A percentile compares a stretch with the other conserved stretches of the same genome.
phyloP scores from a whole-genome alignment of 2,797 vertebrate species.

The Stomatorhinus walkeri region DNA sequence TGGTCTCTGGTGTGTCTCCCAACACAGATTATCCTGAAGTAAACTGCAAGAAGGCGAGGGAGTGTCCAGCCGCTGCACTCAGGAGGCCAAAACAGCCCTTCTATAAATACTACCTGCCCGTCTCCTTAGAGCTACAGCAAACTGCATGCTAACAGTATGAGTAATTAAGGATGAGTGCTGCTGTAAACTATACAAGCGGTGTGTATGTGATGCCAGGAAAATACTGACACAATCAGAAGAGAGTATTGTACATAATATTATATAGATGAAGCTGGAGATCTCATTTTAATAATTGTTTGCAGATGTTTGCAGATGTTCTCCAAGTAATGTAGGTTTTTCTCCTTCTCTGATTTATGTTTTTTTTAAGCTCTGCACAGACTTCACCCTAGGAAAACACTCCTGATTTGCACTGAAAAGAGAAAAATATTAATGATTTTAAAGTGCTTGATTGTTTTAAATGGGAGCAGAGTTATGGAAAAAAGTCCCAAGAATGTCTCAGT shows the following conservation, averaged over 20 bases:
- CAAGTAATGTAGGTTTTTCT: slow-evolving; percentile 18
- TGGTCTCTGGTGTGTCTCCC: slow-evolving; percentile 33
- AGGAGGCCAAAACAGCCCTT: slow-evolving; percentile 74
- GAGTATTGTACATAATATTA: slow-evolving; percentile 24
- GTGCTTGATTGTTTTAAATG: slow-evolving; percentile 24
- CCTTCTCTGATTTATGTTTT: neutral
- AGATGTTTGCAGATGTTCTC: slow-evolving; percentile 22
- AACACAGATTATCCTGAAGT: slow-evolving; percentile 78
- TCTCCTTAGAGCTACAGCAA: slow-evolving; percentile 79
- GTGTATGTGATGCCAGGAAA: slow-evolving; percentile 25
- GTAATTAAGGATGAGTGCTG: slow-evolving; percentile 59
- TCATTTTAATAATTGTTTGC: slow-evolving; percentile 26
- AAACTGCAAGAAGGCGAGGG: slow-evolving; percentile 60
- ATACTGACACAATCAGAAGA: slow-evolving; percentile 28
- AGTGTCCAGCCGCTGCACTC: slow-evolving; percentile 72
- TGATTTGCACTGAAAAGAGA: slow-evolving; percentile 30
- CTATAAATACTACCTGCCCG: slow-evolving; percentile 79
- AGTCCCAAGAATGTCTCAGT: neutral
- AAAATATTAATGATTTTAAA: slow-evolving; percentile 14
- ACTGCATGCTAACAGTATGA: slow-evolving; percentile 77
- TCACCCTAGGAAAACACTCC: slow-evolving; percentile 19
- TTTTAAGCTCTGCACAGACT: slow-evolving; percentile 24
- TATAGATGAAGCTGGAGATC: slow-evolving; percentile 30
- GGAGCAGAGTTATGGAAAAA: neutral
- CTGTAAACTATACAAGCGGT: slow-evolving; percentile 54